Conservation (phyloP, 2,113 vertebrate species). For the Hassar affinis region DNA sequence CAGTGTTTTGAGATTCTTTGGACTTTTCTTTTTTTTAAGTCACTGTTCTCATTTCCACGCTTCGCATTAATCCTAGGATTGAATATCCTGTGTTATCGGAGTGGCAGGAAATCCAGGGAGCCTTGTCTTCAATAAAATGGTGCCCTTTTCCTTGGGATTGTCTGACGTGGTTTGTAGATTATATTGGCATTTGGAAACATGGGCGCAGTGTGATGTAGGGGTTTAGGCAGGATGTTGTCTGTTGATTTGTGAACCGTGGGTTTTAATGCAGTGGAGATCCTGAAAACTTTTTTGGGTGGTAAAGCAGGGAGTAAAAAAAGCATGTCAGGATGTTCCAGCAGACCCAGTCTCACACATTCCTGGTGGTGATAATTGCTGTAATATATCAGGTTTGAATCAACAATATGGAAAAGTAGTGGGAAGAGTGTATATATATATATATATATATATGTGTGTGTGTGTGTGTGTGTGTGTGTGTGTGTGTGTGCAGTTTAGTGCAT, state of each 20-base stretch:
- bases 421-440: constrained; percentile 42
- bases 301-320: not conserved
- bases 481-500: not conserved
- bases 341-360: not conserved
- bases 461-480: constrained; percentile 19
- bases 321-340: not conserved
- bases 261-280: not conserved
- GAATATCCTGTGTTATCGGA: constrained; percentile 23
- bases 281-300: not conserved
- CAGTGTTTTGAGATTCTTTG: not conserved
- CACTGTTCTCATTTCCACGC: constrained; percentile 8
- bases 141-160: constrained; percentile 24
- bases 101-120: constrained; percentile 14
- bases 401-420: constrained; percentile 25
- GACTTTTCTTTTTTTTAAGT: not conserved
- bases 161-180: constrained; percentile 29
- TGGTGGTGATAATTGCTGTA: constrained; percentile 29
- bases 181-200: constrained; percentile 15
- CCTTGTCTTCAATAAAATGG: constrained; percentile 19
- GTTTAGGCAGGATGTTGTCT: constrained; percentile 6
- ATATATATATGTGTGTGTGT: constrained; percentile 26
- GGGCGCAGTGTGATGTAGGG: not conserved
- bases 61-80: constrained; percentile 31
- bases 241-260: constrained; percentile 6
- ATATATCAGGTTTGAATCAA: constrained; percentile 24